A percentile compares a stretch with the other conserved stretches of the same genome.
Evolutionary conservation across 1,140 invertebrate species (phyloP).

Genomic region (Eueides isabella): DNA sequence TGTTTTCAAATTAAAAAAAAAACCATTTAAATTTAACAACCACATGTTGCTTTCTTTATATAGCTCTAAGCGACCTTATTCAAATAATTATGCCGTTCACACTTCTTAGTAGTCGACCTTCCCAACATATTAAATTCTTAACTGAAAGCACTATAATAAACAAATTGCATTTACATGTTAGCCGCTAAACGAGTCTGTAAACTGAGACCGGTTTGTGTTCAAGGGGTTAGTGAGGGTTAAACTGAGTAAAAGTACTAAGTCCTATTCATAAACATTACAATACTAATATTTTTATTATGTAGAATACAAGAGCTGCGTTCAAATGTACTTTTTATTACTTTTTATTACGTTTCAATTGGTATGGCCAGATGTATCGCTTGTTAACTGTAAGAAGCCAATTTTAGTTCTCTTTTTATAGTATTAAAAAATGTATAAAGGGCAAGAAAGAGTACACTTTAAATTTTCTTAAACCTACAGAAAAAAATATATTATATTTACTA

Average conservation of each 20-base stretch:
- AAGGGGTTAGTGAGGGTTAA: slow-evolving; percentile 5
- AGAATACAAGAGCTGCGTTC: neutral
- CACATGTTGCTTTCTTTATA: neutral
- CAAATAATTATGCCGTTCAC: neutral
- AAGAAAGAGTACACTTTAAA: no score
- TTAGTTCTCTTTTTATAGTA: no score
- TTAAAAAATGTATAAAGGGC: no score
- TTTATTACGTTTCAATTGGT: neutral
- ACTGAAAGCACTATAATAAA: slow-evolving; percentile 1
- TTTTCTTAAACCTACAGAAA: no score
- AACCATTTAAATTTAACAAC: neutral
- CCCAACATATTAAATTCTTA: slow-evolving; percentile 9
- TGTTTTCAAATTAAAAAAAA: neutral
- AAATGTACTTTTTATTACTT: neutral
- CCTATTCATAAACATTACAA: neutral
- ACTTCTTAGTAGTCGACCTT: neutral
- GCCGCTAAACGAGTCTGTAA: slow-evolving; percentile 3
- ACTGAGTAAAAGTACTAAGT: neutral
- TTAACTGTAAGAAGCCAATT: no score
- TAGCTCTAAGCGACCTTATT: neutral
- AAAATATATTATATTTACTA: no score
- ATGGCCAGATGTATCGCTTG: no score
- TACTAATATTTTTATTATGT: neutral
- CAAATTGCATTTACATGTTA: slow-evolving; percentile 6
- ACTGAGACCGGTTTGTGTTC: neutral